A percentile compares a stretch with the other conserved stretches of the same genome.
Conservation (phyloP, 64 coral and sea anemone species). For the Cladopsammia gracilis region DNA sequence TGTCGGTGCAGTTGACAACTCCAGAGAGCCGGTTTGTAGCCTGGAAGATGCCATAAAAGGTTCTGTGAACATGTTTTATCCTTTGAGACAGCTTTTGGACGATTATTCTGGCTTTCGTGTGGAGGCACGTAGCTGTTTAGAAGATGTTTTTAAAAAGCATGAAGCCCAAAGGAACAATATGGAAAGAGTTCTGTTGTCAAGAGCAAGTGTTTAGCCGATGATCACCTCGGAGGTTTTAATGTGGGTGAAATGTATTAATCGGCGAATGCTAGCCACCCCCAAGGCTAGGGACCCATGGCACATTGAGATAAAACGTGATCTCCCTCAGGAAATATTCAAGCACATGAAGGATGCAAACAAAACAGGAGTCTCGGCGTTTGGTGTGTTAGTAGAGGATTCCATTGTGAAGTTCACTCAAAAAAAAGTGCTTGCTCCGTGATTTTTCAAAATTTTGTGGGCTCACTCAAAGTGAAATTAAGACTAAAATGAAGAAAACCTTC, state of each 20-base stretch:
- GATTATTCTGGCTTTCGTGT: no score
- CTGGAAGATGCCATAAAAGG: constrained; percentile 37
- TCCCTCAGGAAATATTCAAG: constrained; percentile 56
- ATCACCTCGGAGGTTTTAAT: constrained; percentile 46
- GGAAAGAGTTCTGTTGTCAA: constrained; percentile 36
- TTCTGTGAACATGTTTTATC: constrained; percentile 37
- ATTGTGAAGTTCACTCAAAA: constrained; percentile 25
- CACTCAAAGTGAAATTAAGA: constrained; percentile 39
- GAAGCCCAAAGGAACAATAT: constrained; percentile 7
- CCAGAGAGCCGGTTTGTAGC: constrained; percentile 6
- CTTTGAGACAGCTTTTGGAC: constrained; percentile 34
- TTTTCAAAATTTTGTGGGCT: constrained; percentile 46
- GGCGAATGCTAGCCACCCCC: constrained; percentile 62
- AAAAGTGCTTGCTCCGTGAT: constrained; percentile 38
- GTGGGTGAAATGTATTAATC: constrained; percentile 64
- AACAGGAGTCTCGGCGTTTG: constrained; percentile 45
- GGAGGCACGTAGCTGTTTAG: constrained; percentile 38
- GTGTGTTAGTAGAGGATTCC: constrained; percentile 21
- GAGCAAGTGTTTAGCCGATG: constrained; percentile 26
- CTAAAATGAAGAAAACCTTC: constrained; percentile 52
- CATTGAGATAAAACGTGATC: constrained; percentile 69
- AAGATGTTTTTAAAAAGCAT: constrained; percentile 21
- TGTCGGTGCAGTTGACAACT: constrained; percentile 13
- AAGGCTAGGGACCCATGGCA: constrained; percentile 61
- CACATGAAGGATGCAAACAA: constrained; percentile 41